Evolutionary conservation across 2,797 vertebrate species (phyloP), one percentile per base, ranked within the genome.

Genomic region (Oreonectes daqikongensis): DNA sequence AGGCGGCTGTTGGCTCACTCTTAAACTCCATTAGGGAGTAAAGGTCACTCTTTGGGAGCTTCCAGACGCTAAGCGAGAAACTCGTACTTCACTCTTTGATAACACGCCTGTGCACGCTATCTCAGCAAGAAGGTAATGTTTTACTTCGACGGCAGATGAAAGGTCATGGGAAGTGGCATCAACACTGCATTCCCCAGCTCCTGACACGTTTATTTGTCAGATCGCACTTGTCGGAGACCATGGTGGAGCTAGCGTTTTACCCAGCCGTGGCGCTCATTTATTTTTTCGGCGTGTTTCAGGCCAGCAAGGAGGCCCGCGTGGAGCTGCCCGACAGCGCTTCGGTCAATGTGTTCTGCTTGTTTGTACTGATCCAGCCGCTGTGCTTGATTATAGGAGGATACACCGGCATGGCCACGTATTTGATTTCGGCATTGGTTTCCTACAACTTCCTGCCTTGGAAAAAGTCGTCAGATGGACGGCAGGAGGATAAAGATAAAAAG

Each of bases 301-400:
- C 90, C 0, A 79, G 89, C 0, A 83, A 89, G 84, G 84, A 87
- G 0, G 81, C 91, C n/a, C 83, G 76, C 0, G 81, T 95, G 74
- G 85, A 93, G 73, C 86, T 95, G 81, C 86, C 92, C 1, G 82
- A 93, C 11, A 87, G 87, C 0, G 93, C 93, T 0, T 93, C 93
- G 0, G 28, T 93, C 70, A 95, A 94, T 5, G 94, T 94, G n/a
- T 93, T 94, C 87, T 93, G 90, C 20, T 85, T 94, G 79, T 95
- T 95, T 4, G 91, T 94, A 65, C 53, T 94, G 75, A 90, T 79
- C 5, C 94, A 95, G 88, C 93, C 94, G 0, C 80, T 93, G 42
- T 94, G 93, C 83, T 87, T 94, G 52, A 72, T 91, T 1, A 65
- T 94, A 2, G 92, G 92, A 1, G 83, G 85, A 48, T 92, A 93